Percentiles rank a stretch among this genome's conserved stretches.
These are phyloP conservation scores for Scolopax bukidnonensis DNA, from an alignment of 2,797 vertebrate species.

Conservation along the genomic window DNA sequence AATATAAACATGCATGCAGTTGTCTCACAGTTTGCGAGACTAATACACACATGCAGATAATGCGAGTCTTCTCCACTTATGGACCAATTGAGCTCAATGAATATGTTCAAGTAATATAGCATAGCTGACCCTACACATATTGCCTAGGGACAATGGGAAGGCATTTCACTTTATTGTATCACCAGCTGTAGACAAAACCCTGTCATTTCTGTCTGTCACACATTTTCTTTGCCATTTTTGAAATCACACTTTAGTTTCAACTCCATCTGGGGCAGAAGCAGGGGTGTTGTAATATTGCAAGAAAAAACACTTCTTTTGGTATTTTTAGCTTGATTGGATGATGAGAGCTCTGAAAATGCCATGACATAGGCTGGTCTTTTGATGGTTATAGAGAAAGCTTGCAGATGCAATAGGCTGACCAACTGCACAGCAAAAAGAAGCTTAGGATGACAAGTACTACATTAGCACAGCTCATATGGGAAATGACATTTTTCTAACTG, in stretches of 20 bases:
- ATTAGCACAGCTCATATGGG: constrained; percentile 49
- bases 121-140: constrained; percentile 19
- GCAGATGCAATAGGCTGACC: constrained; percentile 28
- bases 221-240: constrained; percentile 71
- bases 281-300: background rate
- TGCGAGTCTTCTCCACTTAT: background rate
- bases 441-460: constrained; percentile 20
- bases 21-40: background rate
- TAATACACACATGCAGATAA: constrained; percentile 4
- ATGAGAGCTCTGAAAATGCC: constrained; percentile 36
- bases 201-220: constrained; percentile 76
- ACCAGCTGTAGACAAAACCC: constrained; percentile 67
- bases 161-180: constrained; percentile 67
- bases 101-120: background rate
- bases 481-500: constrained; percentile 48
- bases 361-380: constrained; percentile 1
- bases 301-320: background rate
- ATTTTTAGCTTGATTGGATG: constrained; percentile 23
- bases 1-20: background rate
- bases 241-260: constrained; percentile 70
- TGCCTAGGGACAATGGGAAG: constrained; percentile 65
- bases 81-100: background rate
- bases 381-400: background rate
- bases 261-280: constrained; percentile 59
- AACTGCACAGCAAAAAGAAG: constrained; percentile 26